Base-by-base conservation (phyloP, 2,888 invertebrate genomes). In the Acronicta leporina region DNA sequence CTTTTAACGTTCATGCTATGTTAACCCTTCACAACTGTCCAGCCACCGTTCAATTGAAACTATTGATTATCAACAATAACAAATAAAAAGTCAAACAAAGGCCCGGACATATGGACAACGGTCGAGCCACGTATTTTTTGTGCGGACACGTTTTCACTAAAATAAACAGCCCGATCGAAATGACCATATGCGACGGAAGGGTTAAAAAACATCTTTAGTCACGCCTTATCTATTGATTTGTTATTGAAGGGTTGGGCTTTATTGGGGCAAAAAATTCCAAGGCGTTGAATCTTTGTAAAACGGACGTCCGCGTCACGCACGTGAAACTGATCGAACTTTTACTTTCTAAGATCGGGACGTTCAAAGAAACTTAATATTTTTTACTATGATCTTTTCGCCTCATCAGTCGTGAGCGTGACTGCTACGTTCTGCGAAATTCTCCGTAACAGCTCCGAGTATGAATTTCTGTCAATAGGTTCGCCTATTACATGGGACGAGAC, bases 201-300 rank as follows among this genome's bases (percentile, higher is more conserved):
- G 86, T 85, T 81, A 63, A 81, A 80, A 73, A 81, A 81, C 63
- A 68, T 81, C 78, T 75, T 68, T 81, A 74, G 85, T 86, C 82
- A 88, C 82, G 83, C 79, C 74, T 84, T 85, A 81, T 87, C 83
- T 86, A 88, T 89, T 85, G 86, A 87, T 88, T 85, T 82, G 68
- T 60, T 75, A 77, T 75, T 73, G 70, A 62, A 72, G 72, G 72
- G 69, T 72, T 72, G 67, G 65, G 68, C 45, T 73, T 76, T 76
- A 78, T 77, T 65, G 60, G 62, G 13, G 64, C 25, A 73, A 77
- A 75, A 75, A 75, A 64, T 35, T 46, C 0, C 15, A 5, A 46
- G 10, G 25, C n/a, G 30, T 68, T 57, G 50, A n/a, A 6, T 42
- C n/a, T 45, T 35, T 42, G 47, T 25, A 14, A 13, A 67, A 15